phyloP scores from a whole-genome alignment of 2,888 invertebrate species.

The Pollenia amentaria region DNA sequence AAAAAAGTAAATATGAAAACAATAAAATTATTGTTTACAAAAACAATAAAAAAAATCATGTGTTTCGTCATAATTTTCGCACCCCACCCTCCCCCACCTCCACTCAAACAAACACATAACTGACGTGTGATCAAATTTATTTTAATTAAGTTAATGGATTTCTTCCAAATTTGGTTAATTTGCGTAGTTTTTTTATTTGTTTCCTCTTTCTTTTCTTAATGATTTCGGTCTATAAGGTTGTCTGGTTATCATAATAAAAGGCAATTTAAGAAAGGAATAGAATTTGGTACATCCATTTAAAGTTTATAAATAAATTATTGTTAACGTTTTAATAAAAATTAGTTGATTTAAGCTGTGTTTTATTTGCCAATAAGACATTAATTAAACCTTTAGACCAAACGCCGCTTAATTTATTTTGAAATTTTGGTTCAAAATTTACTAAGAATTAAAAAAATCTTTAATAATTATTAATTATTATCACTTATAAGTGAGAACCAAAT shows the following conservation, averaged over 20 bases:
- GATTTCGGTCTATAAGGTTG: too few species aligned
- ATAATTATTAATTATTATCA: too few species aligned
- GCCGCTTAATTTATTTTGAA: too few species aligned
- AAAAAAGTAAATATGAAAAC: conserved; percentile 7
- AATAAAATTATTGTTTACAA: not conserved
- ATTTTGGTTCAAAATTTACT: too few species aligned
- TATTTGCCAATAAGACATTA: too few species aligned
- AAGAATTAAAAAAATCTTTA: too few species aligned
- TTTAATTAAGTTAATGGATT: not conserved
- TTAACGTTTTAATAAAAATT: too few species aligned
- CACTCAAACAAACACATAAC: not conserved
- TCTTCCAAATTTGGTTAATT: conserved; percentile 23
- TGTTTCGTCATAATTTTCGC: conserved; percentile 49
- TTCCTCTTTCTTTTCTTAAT: not conserved
- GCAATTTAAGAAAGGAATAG: not conserved
- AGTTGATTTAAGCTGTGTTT: too few species aligned
- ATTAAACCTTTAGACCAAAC: too few species aligned
- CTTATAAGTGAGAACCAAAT: too few species aligned
- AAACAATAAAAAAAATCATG: conserved; percentile 27
- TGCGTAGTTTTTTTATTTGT: conserved; percentile 35
- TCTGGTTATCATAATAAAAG: not conserved
- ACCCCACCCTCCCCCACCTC: not conserved
- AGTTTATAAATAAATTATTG: not conserved
- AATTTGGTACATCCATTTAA: not conserved
- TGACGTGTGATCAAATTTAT: not conserved